Percentiles rank a stretch among this genome's conserved stretches.
Conservation (phyloP, 2,888 invertebrate genomes). For the Hirtodrosophila duncani region DNA sequence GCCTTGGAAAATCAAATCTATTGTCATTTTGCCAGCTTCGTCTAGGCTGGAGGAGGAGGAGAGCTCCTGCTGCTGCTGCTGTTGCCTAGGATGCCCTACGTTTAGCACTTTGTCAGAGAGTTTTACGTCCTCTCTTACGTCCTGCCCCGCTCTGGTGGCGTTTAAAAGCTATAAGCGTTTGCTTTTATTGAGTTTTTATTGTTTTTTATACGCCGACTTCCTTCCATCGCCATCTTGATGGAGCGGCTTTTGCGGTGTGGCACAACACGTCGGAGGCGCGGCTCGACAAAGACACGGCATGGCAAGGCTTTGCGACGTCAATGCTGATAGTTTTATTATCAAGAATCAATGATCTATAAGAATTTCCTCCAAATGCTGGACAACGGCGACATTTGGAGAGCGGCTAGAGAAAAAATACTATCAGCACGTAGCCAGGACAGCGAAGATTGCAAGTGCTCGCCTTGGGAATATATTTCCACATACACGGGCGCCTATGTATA, state of each 20-base stretch:
- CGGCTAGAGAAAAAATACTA: too few relatives aligned
- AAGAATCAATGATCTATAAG: slow-evolving; percentile 65
- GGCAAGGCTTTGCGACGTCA: too few relatives aligned
- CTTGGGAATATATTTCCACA: too few relatives aligned
- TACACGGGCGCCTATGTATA: too few relatives aligned
- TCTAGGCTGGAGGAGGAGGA: slow-evolving; percentile 28
- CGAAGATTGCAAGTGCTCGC: too few relatives aligned
- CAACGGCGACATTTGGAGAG: too few relatives aligned
- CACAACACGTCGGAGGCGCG: too few relatives aligned
- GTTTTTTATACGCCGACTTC: slow-evolving; percentile 56
- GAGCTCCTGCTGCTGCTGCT: neutral
- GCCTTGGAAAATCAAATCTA: slow-evolving; percentile 64
- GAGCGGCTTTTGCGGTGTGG: too few relatives aligned
- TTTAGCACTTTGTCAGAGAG: slow-evolving; percentile 53
- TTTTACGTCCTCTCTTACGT: slow-evolving; percentile 32
- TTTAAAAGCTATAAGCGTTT: slow-evolving; percentile 67
- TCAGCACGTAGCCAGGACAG: slow-evolving; percentile 33
- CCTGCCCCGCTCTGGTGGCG: slow-evolving; percentile 44
- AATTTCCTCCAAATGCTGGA: slow-evolving; percentile 42
- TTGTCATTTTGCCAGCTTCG: slow-evolving; percentile 66
- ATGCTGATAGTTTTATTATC: slow-evolving; percentile 66
- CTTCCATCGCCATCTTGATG: slow-evolving; percentile 6
- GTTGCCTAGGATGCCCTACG: slow-evolving; percentile 15
- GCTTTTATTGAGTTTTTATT: slow-evolving; percentile 71
- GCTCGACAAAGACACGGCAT: too few relatives aligned